Base-by-base conservation (phyloP, 2,888 invertebrate species). In the Gandaritis pyraliata region DNA sequence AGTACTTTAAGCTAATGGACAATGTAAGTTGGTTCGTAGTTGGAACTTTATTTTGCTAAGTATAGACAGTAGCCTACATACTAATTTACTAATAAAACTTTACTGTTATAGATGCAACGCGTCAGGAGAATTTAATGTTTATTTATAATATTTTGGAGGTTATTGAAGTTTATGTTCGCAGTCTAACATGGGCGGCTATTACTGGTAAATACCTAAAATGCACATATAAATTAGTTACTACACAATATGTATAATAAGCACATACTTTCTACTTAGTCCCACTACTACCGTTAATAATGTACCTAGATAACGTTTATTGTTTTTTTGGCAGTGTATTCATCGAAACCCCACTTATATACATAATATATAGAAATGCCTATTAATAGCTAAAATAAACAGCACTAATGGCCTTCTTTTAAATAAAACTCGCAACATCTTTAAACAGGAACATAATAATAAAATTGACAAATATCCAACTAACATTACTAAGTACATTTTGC, bases 381-480 rank as follows among this genome's bases (percentile, higher is more conserved):
- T 16, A 43, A 16, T 43, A 43, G 7, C 2, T 43, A 43, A 39
- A n/a, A 15, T 49, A 46, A 23, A 52, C 51, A 67, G 53, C 63
- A 61, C 49, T 65, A 58, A 70, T 64, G 65, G 63, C 59, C 57
- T 58, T 49, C 23, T 51, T 54, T 58, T 54, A 38, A 18, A 61
- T 54, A 72, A 68, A 71, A 72, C 64, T 69, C 64, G 71, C 63
- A 73, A 76, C 70, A 74, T 1, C 70, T 69, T 71, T 75, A 79
- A 78, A 78, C 86, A 87, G 83, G 86, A 87, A 86, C 86, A 82
- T 83, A 86, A 86, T 75, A 59, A 82, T 82, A 83, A 86, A 87
- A 83, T 84, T 85, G 80, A 80, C 82, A 86, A 85, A 87, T 85
- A 78, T 83, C 84, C 82, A 87, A 84, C 81, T 77, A 75, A 74